A percentile compares a stretch with the other conserved stretches of the same genome.
Evolutionary conservation across 2,797 vertebrate species (phyloP).

Genomic region (Ibycter americanus): DNA sequence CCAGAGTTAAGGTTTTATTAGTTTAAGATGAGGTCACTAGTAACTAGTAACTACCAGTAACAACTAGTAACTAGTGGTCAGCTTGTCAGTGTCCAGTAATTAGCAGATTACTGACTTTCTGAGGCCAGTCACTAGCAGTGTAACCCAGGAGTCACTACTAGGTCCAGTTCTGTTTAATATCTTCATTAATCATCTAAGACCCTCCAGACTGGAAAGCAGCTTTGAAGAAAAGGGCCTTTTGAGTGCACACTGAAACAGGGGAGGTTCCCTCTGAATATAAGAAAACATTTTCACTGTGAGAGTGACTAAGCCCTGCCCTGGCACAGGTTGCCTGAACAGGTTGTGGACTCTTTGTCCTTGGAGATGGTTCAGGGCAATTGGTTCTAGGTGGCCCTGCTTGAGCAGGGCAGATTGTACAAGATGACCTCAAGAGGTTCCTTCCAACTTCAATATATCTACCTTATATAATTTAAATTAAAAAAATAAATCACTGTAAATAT

Average conservation of each 20-base stretch:
- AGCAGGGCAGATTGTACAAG: fast-evolving
- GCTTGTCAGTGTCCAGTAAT: neutral
- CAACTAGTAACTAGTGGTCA: neutral
- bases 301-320: neutral
- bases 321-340: fast-evolving
- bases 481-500: neutral
- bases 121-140: neutral
- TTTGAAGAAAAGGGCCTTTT: neutral
- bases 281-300: neutral
- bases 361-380: neutral
- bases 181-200: neutral
- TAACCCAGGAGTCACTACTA: too few species aligned
- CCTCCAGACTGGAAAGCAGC: neutral
- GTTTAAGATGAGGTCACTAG: neutral
- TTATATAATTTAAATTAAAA: neutral
- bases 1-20: neutral
- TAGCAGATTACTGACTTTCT: neutral
- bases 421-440: neutral
- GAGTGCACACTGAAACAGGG: neutral
- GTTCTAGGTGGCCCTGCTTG: fast-evolving
- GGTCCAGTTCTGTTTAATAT: neutral
- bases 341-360: neutral
- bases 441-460: neutral
- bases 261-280: neutral
- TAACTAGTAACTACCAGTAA: neutral